Evolutionary conservation across 2,113 vertebrate species (phyloP), one percentile per base, ranked within the genome.

Genomic region (Callocephalon fimbriatum): DNA sequence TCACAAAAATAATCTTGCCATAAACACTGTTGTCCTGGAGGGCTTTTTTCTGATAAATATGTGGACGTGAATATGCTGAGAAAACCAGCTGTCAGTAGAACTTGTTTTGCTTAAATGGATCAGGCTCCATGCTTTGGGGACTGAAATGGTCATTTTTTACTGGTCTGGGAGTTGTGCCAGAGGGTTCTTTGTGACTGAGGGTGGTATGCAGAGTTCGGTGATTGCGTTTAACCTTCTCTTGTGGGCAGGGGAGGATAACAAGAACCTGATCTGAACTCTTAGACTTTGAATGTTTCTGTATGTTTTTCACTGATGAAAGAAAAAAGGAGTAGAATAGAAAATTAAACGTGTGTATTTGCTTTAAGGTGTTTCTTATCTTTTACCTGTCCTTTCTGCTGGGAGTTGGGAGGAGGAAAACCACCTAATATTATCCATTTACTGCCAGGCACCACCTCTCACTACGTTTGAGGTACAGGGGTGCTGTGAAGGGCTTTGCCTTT

Each of bases 101-200:
- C 94, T 97, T 96, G 89, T 97, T 98, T 97, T 91, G 72, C 95
- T 98, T 98, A 97, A 97, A 95, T 94, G 92, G 88, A 97, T 93
- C 42, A 87, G 82, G 58, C 86, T 91, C 95, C 90, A 87, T 86
- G 77, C 84, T 94, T 95, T 85, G 79, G 96, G 93, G 95, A 89
- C 91, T 89, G 80, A 95, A 90, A 97, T 97, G 95, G 97, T 98
- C 66, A 0, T 66, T 97, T 94, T 96, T 98, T 96, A 95, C 94
- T 96, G 91, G 96, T 95, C 98, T 97, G 98, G 98, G 98, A 98
- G 93, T 84, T 71, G 62, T 84, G 97, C 98, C 98, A 98, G 90
- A 96, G 93, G 94, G 77, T 93, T 98, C 94, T 98, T 98, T 88
- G 65, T 98, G 97, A 98, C 96, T 98, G 96, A 93, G 95, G 95